Percentiles rank a stretch among this genome's conserved stretches.
Conservation (phyloP, 2,797 vertebrate genomes). For the Pseudochirops corinnae region DNA sequence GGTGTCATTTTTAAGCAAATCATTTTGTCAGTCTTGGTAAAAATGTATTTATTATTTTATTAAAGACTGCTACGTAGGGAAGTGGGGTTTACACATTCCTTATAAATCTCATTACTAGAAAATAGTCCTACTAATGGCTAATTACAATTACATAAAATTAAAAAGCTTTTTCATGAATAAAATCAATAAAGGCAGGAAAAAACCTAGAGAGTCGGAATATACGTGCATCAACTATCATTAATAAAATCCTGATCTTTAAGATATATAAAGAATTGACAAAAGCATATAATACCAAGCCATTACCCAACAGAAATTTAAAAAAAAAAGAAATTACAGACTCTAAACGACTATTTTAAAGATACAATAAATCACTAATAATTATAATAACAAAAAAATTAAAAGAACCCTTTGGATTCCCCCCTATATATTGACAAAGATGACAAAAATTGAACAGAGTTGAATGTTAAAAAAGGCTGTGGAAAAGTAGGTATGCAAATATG, state of each 20-base stretch:
- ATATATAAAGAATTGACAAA: background rate
- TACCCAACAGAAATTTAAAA: background rate
- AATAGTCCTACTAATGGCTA: background rate
- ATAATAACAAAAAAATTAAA: background rate
- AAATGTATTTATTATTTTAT: background rate
- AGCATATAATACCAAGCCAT: background rate
- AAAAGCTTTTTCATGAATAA: background rate
- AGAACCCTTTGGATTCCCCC: background rate
- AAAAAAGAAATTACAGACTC: background rate
- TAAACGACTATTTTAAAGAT: background rate
- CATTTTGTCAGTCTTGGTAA: background rate
- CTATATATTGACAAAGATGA: background rate
- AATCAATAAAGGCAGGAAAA: background rate
- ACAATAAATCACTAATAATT: background rate
- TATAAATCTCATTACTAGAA: background rate
- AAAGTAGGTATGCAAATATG: background rate
- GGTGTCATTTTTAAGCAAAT: background rate
- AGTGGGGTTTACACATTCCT: background rate
- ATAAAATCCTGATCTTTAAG: background rate
- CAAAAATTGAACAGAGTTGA: background rate
- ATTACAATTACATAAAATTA: background rate
- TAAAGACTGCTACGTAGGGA: background rate
- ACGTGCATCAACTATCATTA: background rate
- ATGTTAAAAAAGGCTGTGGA: background rate
- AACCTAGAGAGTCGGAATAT: background rate